Percentiles rank a stretch among this genome's conserved stretches.
These are phyloP conservation scores for Caenorhabditis elegans DNA, from an alignment of 1,140 invertebrate species.

Conservation along the genomic window DNA sequence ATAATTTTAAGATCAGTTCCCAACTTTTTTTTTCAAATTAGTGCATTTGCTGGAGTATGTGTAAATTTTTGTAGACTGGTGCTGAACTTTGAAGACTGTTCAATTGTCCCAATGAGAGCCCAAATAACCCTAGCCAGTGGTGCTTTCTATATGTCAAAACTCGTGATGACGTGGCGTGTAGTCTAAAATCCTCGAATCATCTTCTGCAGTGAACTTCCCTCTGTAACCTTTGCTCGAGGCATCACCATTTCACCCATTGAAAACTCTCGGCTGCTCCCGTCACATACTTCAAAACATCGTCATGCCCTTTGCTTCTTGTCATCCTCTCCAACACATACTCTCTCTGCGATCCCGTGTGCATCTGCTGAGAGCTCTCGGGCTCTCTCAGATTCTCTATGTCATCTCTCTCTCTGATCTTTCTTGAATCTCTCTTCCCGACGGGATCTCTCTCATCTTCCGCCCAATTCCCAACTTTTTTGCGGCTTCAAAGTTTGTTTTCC, in stretches of 20 bases:
- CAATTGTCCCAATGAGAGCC: no score
- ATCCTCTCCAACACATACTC: neutral
- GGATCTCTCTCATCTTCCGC: constrained; percentile 11
- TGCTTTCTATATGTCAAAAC: no score
- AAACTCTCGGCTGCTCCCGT: neutral
- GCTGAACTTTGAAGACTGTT: no score
- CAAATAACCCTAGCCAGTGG: no score
- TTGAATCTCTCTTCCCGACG: neutral
- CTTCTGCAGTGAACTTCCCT: neutral
- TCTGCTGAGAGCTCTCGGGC: neutral
- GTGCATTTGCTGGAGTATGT: no score
- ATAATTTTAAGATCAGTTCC: no score
- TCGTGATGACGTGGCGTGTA: no score
- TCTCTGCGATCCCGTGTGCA: constrained; percentile 18
- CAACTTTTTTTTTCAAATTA: no score
- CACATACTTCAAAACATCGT: constrained; percentile 20
- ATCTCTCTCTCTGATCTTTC: neutral
- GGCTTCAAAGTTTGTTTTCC: neutral
- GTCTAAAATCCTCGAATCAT: neutral
- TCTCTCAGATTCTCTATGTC: neutral
- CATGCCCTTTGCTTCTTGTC: neutral
- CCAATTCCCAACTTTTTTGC: constrained; percentile 19
- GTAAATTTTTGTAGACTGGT: no score
- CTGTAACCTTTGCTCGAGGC: no score
- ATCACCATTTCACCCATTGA: neutral